Evolutionary conservation across 2,797 vertebrate species (phyloP), one percentile per base, ranked within the genome.

Genomic region (Arremon aurantiirostris): DNA sequence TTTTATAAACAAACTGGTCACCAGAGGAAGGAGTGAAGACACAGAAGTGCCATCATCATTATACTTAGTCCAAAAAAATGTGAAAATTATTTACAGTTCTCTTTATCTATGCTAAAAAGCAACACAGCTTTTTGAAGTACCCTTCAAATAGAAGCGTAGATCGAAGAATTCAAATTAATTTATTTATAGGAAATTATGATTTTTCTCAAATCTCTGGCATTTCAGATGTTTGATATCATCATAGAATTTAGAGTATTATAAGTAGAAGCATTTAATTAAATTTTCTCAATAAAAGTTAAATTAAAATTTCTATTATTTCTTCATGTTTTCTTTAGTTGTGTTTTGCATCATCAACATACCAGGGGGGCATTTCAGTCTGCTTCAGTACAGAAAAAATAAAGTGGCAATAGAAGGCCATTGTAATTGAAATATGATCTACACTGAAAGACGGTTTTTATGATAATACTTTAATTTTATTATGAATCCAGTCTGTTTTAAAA

Each of bases 331-430:
- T 10, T 46, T 5, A 22, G 5, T 34, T 64, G 5, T 7, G 14
- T 56, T 69, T 82, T 47, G 9, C 26, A 44, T 24, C 17, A 47
- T 24, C 8, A 1, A 17, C 6, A 39, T 30, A 65, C 6, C 16
- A 26, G 39, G 8, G 3, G 5, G 4, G 2, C 17, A 47, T 64
- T 90, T 59, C 14, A 37, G 4, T 27, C 8, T 0, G 0, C 6
- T 81, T 65, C 6, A 66, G 19, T 17, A 8, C 24, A 61, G 4
- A 37, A 61, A 41, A 68, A 44, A 13, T 35, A 49, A 83, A 81
- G 21, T 0, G 2, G 5, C 12, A 49, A 12, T 11, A 8, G 16
- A 92, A 69, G 6, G 1, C 42, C 4, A 3, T 5, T 34, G 7
- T 37, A 12, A 64, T 11, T 53, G 18, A 90, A 61, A 65, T 22